phyloP scores from a whole-genome alignment of 2,888 invertebrate genomes.

The Eupithecia vulgata region DNA sequence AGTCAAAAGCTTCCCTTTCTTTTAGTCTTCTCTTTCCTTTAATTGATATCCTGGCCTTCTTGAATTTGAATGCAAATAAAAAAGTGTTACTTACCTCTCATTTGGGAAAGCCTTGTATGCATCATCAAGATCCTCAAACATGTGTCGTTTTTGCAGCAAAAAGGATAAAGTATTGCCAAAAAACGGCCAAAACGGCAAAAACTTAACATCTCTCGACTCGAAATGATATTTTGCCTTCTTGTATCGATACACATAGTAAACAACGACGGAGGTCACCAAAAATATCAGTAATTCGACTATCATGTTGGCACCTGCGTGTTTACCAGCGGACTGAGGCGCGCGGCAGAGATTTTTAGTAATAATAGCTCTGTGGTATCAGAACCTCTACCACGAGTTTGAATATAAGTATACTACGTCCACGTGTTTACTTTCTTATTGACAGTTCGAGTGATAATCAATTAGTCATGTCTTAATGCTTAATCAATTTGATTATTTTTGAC shows the following conservation, averaged over 20 bases:
- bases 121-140: conserved; percentile 58
- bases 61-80: neutral
- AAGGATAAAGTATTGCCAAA: conserved; percentile 64
- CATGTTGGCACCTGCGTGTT: neutral
- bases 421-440: no score
- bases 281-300: neutral
- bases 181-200: conserved; percentile 61
- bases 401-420: neutral
- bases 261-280: neutral
- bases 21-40: no score
- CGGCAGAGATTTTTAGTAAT: neutral
- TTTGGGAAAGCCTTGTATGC: conserved; percentile 66
- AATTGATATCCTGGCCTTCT: neutral
- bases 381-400: conserved; percentile 1
- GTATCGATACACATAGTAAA: conserved; percentile 1
- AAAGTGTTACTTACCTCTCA: conserved; percentile 56
- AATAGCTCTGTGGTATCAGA: neutral
- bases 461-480: no score
- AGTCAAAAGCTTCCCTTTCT: no score
- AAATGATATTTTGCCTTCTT: neutral
- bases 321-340: neutral
- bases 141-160: conserved; percentile 55
- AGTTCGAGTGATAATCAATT: no score
- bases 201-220: conserved; percentile 55
- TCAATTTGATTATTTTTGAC: no score